Evolutionary conservation across 2,888 invertebrate genomes (phyloP).

Genomic region (Ichneumoninae sp.): DNA sequence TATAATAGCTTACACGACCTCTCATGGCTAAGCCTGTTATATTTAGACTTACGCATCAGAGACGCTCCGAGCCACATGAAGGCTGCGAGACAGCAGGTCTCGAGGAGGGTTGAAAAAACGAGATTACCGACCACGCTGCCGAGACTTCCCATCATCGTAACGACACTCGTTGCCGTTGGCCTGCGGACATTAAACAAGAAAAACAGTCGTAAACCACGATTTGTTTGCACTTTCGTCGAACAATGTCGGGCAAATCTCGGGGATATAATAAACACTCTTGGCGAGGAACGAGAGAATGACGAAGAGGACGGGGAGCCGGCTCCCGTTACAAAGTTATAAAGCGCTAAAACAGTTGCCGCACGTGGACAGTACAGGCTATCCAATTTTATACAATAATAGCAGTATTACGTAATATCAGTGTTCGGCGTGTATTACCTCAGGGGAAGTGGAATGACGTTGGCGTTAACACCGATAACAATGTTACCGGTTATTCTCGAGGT

Average conservation of each 20-base stretch:
- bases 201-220: conserved; percentile 14
- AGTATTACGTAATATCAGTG: conserved; percentile 20
- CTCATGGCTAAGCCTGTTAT: neutral
- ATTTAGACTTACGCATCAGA: conserved; percentile 72
- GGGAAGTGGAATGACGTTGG: conserved; percentile 78
- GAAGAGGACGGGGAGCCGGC: neutral
- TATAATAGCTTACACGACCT: neutral
- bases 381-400: conserved; percentile 6
- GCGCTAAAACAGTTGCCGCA: conserved; percentile 6
- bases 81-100: conserved; percentile 75
- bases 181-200: conserved; percentile 67
- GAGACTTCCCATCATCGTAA: conserved; percentile 78
- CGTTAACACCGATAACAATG: conserved; percentile 78
- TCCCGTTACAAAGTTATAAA: conserved; percentile 51
- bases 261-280: conserved; percentile 5
- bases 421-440: conserved; percentile 77
- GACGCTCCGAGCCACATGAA: conserved; percentile 78
- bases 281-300: neutral
- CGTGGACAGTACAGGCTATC: conserved; percentile 1
- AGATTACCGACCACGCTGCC: conserved; percentile 80
- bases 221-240: neutral
- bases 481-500: conserved; percentile 79
- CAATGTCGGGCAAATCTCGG: conserved; percentile 22
- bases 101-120: conserved; percentile 78
- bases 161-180: conserved; percentile 74